Evolutionary conservation across 2,113 vertebrate genomes (phyloP).

Genomic region (Galemys pyrenaicus): DNA sequence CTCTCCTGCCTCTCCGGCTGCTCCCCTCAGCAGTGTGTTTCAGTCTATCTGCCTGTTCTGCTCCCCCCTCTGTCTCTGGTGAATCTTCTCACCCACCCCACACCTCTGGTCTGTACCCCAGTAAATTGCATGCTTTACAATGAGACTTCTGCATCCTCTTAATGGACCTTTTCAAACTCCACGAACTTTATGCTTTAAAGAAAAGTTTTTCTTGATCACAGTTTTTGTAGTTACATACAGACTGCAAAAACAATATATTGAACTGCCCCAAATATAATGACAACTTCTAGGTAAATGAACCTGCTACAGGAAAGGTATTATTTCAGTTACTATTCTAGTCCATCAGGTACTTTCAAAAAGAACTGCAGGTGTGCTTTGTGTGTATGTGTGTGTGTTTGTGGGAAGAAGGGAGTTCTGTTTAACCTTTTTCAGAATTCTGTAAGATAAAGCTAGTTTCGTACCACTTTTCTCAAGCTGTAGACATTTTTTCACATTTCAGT

Average conservation of each 20-base stretch:
- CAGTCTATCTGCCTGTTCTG: too few relatives aligned
- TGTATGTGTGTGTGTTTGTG: accelerated
- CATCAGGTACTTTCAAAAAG: constrained; percentile 3
- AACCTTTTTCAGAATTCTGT: neutral
- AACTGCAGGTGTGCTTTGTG: neutral
- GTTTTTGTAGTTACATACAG: constrained; percentile 2
- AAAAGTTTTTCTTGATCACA: neutral
- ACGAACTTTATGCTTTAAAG: neutral
- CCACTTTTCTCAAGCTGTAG: constrained; percentile 34
- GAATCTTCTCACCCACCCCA: too few relatives aligned
- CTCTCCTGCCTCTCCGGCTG: too few relatives aligned
- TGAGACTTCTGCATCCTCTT: neutral
- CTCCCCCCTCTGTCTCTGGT: too few relatives aligned
- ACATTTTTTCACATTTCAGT: neutral
- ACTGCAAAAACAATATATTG: neutral
- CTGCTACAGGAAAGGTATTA: neutral
- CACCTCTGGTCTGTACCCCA: too few relatives aligned
- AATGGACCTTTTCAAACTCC: constrained; percentile 6
- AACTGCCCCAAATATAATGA: neutral
- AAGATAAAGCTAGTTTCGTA: constrained; percentile 5
- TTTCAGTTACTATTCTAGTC: neutral
- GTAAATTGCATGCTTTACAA: too few relatives aligned
- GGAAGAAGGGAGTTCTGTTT: neutral
- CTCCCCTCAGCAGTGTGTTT: too few relatives aligned
- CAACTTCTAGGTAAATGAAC: neutral